These are phyloP conservation scores for Oryctes rhinoceros DNA, from an alignment of 1,140 invertebrate genomes.

Conservation along the genomic window DNA sequence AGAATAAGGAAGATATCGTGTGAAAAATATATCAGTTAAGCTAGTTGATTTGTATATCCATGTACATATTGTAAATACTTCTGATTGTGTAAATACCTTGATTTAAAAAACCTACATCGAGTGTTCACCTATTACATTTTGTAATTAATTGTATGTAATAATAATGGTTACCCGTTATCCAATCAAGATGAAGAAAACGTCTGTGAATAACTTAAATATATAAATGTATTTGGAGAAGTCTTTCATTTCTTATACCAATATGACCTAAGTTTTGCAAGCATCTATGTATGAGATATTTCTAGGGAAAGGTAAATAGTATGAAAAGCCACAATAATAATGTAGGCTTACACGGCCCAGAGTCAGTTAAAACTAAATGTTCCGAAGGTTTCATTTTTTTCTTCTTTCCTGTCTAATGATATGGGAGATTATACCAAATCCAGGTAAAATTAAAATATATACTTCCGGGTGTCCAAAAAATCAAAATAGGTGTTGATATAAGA, in stretches of 20 bases:
- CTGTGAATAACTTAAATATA: conserved; percentile 42
- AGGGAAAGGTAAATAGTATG: no score
- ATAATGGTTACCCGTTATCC: conserved; percentile 39
- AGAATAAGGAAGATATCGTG: conserved; percentile 38
- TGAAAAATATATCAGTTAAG: conserved; percentile 40
- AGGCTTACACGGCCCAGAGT: no score
- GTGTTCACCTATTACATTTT: conserved; percentile 43
- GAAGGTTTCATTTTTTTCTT: no score
- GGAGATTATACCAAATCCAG: no score
- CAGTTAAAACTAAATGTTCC: no score
- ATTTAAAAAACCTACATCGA: conserved; percentile 29
- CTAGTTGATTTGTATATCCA: conserved; percentile 40
- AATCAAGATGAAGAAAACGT: conserved; percentile 37
- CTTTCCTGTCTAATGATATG: no score
- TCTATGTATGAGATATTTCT: no score
- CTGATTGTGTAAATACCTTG: conserved; percentile 38
- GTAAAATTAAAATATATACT: no score
- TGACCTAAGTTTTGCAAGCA: no score
- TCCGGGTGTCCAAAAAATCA: no score
- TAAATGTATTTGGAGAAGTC: conserved; percentile 37
- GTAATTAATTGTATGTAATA: conserved; percentile 40
- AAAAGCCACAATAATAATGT: no score
- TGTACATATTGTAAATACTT: conserved; percentile 41
- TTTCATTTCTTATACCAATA: conserved; percentile 10
- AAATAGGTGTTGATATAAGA: no score